Evolutionary conservation across 2,797 vertebrate genomes (phyloP).

Genomic region (Notolabrus celidotus): DNA sequence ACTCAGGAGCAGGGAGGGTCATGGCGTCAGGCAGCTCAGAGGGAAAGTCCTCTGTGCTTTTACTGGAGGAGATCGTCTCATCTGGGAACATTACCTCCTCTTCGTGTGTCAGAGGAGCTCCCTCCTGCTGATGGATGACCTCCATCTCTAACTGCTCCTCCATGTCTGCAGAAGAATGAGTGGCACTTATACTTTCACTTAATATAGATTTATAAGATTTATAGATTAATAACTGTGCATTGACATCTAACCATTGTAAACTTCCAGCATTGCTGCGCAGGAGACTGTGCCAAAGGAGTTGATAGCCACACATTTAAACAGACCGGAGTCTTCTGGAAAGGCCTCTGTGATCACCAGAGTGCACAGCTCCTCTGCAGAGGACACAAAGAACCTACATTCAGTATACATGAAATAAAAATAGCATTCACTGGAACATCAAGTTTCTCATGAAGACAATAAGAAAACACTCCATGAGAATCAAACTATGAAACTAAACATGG

Average conservation of each 20-base stretch:
- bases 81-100: conserved; percentile 19
- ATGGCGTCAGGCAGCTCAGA: conserved; percentile 61
- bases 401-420: not conserved
- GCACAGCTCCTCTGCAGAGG: conserved; percentile 89
- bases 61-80: conserved; percentile 18
- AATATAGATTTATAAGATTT: too few relatives aligned
- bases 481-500: too few relatives aligned
- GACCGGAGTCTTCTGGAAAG: conserved; percentile 91
- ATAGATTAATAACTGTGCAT: too few relatives aligned
- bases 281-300: conserved; percentile 88
- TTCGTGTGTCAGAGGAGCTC: conserved; percentile 17
- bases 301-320: conserved; percentile 89
- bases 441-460: too few relatives aligned
- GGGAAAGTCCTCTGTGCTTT: conserved; percentile 57
- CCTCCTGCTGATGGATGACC: conserved; percentile 57
- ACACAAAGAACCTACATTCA: not conserved
- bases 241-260: conserved; percentile 77
- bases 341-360: conserved; percentile 93
- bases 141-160: conserved; percentile 80
- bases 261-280: conserved; percentile 86
- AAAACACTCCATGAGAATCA: too few relatives aligned
- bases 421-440: too few relatives aligned
- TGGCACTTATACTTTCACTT: too few relatives aligned
- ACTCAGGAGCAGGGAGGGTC: conserved; percentile 78
- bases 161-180: conserved; percentile 63